These are phyloP conservation scores for Amniataba percoides DNA, from an alignment of 2,797 vertebrate genomes.

Conservation along the genomic window DNA sequence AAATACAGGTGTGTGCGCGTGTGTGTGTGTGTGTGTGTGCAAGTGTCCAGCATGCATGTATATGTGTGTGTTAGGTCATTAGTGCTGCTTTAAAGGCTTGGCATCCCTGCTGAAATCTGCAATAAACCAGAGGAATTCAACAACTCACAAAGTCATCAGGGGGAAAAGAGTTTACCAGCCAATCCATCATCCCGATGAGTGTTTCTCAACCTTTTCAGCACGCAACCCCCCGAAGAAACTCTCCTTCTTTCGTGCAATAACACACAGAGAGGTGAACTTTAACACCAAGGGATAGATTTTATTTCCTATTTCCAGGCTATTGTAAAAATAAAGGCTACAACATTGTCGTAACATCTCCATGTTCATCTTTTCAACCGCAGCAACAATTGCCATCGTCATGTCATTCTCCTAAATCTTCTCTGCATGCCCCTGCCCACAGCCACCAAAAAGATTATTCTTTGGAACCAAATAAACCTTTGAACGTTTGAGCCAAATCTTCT, in stretches of 20 bases:
- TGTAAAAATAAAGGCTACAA: neutral
- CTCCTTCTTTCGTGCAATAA: constrained; percentile 20
- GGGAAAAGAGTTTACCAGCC: constrained; percentile 58
- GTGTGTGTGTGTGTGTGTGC: constrained; percentile 51
- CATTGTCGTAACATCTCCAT: neutral
- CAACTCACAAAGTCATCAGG: constrained; percentile 59
- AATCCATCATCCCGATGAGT: constrained; percentile 59
- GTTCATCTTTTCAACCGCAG: neutral
- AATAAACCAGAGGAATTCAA: constrained; percentile 74
- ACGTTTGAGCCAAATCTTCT: constrained; percentile 21
- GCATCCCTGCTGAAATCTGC: constrained; percentile 57
- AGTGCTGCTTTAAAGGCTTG: constrained; percentile 72
- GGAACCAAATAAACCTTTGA: constrained; percentile 39
- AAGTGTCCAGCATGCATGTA: constrained; percentile 50
- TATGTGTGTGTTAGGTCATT: constrained; percentile 70
- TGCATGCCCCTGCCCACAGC: neutral
- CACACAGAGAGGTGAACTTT: constrained; percentile 8
- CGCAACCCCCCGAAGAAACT: neutral
- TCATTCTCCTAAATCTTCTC: constrained; percentile 12
- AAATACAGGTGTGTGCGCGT: constrained; percentile 63
- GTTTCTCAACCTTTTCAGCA: constrained; percentile 47
- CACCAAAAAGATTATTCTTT: constrained; percentile 8
- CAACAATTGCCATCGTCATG: constrained; percentile 1
- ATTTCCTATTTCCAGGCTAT: constrained; percentile 6
- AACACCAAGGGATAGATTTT: constrained; percentile 31